Base-by-base conservation (phyloP, 2,888 invertebrate genomes). In the Phyto melanocephala region DNA sequence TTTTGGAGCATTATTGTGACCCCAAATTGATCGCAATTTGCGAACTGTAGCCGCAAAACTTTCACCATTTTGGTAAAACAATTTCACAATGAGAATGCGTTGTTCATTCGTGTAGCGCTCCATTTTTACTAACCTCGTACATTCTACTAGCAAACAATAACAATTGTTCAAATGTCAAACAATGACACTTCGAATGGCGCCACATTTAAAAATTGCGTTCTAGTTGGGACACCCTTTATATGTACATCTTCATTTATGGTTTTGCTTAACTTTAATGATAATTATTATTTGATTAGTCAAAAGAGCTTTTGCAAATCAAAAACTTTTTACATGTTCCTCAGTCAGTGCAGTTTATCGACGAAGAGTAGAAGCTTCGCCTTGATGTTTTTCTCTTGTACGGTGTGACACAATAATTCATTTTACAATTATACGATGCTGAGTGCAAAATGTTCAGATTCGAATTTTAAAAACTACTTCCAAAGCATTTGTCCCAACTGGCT, bases 361-460 rank as follows among this genome's bases (percentile, higher is more conserved):
- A 68, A 75, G 54, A 47, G 68, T 54, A 20, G 62, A 50, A 65
- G 47, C 56, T 68, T 52, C 63, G 50, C 75, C 81, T 58, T 80
- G 70, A 76, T 80, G 77, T 76, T 71, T 35, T 56, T 75, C 37
- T 75, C 33, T 67, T 75, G 65, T 75, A 45, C 47, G n/a, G 74
- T 62, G 70, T 85, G 86, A 86, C 87, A 85, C 85, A 87, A 86
- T 86, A 87, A 86, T 85, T 87, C 85, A 86, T 83, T 28, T 86
- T 86, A 86, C 84, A 85, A 85, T 87, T 84, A 85, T 84, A 42
- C 76, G 75, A 80, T 75, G 84, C 67, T 81, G 74, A 75, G 78
- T 76, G 68, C 52, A 74, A 63, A 71, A 70, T 75, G 40, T 56
- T 63, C 47, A 75, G 63, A 60, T 58, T 70, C 33, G 28, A 15